Base-by-base conservation (phyloP, 2,888 invertebrate genomes). In the Drosophila mimetica region DNA sequence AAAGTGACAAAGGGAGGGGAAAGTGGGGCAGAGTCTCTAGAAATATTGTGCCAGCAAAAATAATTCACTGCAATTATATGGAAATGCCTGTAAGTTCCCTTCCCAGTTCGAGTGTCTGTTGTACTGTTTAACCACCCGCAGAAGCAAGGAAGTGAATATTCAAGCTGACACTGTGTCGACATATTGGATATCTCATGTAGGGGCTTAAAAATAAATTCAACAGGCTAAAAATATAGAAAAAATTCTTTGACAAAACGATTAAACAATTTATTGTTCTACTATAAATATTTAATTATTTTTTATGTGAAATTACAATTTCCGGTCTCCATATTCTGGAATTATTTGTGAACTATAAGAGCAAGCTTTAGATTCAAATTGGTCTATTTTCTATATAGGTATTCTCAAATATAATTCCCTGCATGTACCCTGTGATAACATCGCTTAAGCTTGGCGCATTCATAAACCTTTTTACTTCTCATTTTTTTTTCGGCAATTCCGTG, bases 21-120 rank as follows among this genome's bases (percentile, higher is more conserved):
- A 9, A 11, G 25, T 4, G 28, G 22, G 14, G 18, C n/a, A 8
- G n/a, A 28, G 28, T 67, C 8, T 16, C 52, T 65, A 63, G 61
- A 63, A 65, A 48, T 63, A 65, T 65, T 41, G 41, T 55, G 41
- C 47, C 66, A 66, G 57, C 48, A 34, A 50, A 36, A 57, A 67
- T 67, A 58, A 58, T 71, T 72, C 72, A 69, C 72, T 69, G 73
- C 63, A 69, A 61, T 72, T 69, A 72, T 52, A 72, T 52, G 72
- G 22, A 36, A 69, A 72, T 42, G 73, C 34, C 34, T 52, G 63
- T 34, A 41, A 34, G 36, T 60, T 41, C 4, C 51, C 41, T 41
- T 25, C 11, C 37, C 9, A 34, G 13, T 59, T 34, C 37, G 18
- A 50, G 72, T 52, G 51, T 60, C 71, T 69, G 51, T 42, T 44